Percentiles rank a stretch among this genome's conserved stretches.
phyloP scores from a whole-genome alignment of 2,888 invertebrate species.

The Hypsopygia costalis region DNA sequence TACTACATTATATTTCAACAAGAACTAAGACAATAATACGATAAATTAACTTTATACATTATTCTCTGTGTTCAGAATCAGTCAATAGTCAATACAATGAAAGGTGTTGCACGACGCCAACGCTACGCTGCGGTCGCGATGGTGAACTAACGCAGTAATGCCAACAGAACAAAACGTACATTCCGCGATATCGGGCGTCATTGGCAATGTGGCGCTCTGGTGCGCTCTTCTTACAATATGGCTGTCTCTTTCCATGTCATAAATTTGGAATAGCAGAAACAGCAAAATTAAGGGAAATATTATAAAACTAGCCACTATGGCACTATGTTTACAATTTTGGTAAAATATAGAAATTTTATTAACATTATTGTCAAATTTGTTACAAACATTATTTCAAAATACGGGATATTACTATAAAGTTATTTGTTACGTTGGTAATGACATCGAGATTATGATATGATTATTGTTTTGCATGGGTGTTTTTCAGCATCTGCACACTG shows the following conservation, averaged over 20 bases:
- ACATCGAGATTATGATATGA: too few species aligned
- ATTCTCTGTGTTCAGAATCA: conserved; percentile 82
- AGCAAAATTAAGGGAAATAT: background rate
- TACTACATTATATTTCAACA: conserved; percentile 71
- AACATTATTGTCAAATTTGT: too few species aligned
- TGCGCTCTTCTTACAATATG: conserved; percentile 45
- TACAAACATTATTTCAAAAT: too few species aligned
- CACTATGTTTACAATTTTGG: too few species aligned
- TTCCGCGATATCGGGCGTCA: conserved; percentile 71
- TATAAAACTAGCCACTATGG: too few species aligned
- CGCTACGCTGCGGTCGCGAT: conserved; percentile 80
- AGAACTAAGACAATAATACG: conserved; percentile 77
- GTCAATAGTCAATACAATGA: conserved; percentile 88
- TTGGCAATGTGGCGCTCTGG: conserved; percentile 68
- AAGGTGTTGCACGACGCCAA: conserved; percentile 85
- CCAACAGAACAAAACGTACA: conserved; percentile 60
- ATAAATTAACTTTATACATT: conserved; percentile 84
- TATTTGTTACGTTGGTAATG: too few species aligned
- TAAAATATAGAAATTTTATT: too few species aligned
- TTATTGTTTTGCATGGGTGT: too few species aligned
- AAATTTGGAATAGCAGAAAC: conserved; percentile 17
- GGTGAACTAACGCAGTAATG: conserved; percentile 71
- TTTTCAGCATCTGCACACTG: too few species aligned
- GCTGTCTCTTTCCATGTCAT: conserved; percentile 42
- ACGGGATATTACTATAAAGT: too few species aligned